These are phyloP conservation scores for Neelides folsomi DNA, from an alignment of 2,888 invertebrate species.

Conservation along the genomic window DNA sequence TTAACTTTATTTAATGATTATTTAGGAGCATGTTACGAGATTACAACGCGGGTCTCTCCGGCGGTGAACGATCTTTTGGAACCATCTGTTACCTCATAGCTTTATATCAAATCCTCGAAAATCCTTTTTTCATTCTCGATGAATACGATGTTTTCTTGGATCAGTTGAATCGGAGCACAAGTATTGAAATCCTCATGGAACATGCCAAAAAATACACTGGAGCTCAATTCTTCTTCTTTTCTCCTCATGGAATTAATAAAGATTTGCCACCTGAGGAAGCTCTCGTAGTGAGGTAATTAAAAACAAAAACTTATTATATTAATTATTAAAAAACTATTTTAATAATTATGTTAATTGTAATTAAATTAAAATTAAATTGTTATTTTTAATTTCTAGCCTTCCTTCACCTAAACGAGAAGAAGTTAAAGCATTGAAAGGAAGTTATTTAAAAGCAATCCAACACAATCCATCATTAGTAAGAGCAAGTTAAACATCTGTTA, in stretches of 20 bases:
- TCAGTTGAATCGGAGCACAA: slow-evolving; percentile 63
- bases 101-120: slow-evolving; percentile 79
- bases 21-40: slow-evolving; percentile 10
- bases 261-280: slow-evolving; percentile 43
- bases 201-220: slow-evolving; percentile 54
- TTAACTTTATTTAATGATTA: not conserved
- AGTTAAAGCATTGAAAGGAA: too few species aligned
- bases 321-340: too few species aligned
- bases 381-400: too few species aligned
- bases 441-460: too few species aligned
- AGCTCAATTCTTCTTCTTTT: slow-evolving; percentile 77
- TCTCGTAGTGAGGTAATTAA: slow-evolving; percentile 50
- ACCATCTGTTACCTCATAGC: slow-evolving; percentile 86
- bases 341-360: too few species aligned
- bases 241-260: slow-evolving; percentile 64
- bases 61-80: slow-evolving; percentile 91
- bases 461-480: too few species aligned
- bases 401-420: too few species aligned
- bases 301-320: too few species aligned
- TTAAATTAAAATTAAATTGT: too few species aligned
- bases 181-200: slow-evolving; percentile 61
- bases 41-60: slow-evolving; percentile 50
- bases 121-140: slow-evolving; percentile 87
- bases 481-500: too few species aligned
- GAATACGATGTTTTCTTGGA: slow-evolving; percentile 98